A percentile compares a stretch with the other conserved stretches of the same genome.
phyloP scores from a whole-genome alignment of 2,888 invertebrate genomes.

The Teleogryllus oceanicus region DNA sequence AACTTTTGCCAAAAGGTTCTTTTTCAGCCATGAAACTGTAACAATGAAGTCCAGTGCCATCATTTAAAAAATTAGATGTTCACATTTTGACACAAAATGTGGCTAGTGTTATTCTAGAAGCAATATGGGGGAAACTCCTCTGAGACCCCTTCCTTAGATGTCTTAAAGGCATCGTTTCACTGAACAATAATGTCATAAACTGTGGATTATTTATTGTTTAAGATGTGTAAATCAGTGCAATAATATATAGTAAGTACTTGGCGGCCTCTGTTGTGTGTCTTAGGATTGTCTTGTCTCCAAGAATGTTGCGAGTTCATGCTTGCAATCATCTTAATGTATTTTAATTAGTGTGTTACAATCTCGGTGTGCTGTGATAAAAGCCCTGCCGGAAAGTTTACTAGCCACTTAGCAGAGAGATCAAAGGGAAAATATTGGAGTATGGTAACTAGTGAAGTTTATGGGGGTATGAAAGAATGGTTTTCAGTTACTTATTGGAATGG shows the following conservation, averaged over 20 bases:
- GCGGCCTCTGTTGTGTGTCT: background rate
- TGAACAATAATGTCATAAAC: background rate
- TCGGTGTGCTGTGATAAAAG: slow-evolving; percentile 18
- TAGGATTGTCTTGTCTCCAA: slow-evolving; percentile 3
- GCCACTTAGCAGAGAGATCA: background rate
- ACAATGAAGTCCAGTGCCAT: slow-evolving; percentile 18
- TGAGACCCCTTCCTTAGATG: background rate
- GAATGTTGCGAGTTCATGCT: slow-evolving; percentile 18
- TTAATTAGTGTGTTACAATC: slow-evolving; percentile 9
- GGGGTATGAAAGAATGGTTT: no score
- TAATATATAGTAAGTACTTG: slow-evolving; percentile 22
- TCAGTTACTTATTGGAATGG: no score
- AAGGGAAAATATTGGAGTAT: background rate
- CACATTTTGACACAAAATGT: slow-evolving; percentile 19
- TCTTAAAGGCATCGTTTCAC: background rate
- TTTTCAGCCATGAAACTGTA: slow-evolving; percentile 23
- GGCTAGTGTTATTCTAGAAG: slow-evolving; percentile 30
- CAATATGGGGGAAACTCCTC: slow-evolving; percentile 25
- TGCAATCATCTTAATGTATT: background rate
- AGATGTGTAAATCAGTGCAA: slow-evolving; percentile 26
- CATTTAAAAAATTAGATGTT: background rate
- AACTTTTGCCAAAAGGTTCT: slow-evolving; percentile 21
- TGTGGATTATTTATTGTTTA: slow-evolving; percentile 23
- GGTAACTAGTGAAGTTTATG: no score
- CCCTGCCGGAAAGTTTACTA: background rate